Evolutionary conservation across 2,888 invertebrate species (phyloP).

Genomic region (Hesperia comma): DNA sequence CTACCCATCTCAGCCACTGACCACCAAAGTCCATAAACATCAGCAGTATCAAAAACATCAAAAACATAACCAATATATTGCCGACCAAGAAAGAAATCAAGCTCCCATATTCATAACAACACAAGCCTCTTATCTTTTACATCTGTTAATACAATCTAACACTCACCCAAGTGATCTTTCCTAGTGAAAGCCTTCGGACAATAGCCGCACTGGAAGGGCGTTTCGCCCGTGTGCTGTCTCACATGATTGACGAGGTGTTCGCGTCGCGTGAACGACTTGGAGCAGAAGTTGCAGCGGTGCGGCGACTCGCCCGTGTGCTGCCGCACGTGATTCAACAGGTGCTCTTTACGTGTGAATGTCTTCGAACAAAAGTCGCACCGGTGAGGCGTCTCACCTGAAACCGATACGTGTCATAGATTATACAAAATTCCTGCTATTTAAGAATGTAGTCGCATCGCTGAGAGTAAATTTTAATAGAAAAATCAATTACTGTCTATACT

Average conservation of each 20-base stretch:
- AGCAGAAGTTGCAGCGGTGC: conserved; percentile 93
- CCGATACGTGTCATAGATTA: background rate
- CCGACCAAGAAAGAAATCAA: no score
- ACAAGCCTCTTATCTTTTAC: no score
- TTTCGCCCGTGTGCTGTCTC: conserved; percentile 90
- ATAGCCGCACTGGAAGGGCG: conserved; percentile 91
- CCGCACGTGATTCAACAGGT: conserved; percentile 89
- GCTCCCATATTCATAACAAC: no score
- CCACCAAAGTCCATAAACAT: no score
- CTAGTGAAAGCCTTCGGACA: conserved; percentile 94
- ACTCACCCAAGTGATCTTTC: conserved; percentile 88
- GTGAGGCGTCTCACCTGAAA: conserved; percentile 88
- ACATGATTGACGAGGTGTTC: conserved; percentile 95
- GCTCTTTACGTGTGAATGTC: conserved; percentile 91
- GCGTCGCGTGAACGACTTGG: conserved; percentile 93
- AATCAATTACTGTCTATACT: no score
- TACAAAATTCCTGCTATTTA: no score
- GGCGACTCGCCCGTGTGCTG: conserved; percentile 93
- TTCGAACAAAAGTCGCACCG: conserved; percentile 91
- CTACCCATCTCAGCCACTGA: no score
- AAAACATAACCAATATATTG: no score
- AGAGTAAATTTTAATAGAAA: no score
- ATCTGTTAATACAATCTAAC: no score
- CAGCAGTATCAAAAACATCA: no score
- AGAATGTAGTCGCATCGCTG: no score